Evolutionary conservation across 2,113 vertebrate species (phyloP).

Genomic region (Gadus chalcogrammus): DNA sequence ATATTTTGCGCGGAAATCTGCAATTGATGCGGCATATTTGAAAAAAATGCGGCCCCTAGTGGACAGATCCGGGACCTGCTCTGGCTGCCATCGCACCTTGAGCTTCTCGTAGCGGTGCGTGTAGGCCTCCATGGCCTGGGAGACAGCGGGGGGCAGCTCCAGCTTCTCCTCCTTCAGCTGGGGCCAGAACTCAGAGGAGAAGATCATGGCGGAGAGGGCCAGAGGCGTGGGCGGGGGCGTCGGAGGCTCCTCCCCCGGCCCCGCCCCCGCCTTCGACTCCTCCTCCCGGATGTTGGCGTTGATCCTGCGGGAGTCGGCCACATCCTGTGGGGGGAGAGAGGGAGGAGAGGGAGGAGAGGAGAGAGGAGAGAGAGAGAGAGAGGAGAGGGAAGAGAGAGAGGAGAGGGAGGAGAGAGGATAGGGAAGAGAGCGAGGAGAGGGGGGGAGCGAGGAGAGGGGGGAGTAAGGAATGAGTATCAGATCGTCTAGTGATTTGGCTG

Average conservation of each 20-base stretch:
- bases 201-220: conserved; percentile 84
- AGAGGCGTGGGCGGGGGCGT: conserved; percentile 55
- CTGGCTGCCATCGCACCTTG: conserved; percentile 73
- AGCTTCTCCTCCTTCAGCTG: conserved; percentile 95
- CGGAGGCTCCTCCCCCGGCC: conserved; percentile 74
- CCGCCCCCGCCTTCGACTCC: conserved; percentile 69
- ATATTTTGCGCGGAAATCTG: too few relatives aligned
- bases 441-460: background rate
- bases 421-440: background rate
- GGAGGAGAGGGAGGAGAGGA: background rate
- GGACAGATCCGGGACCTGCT: too few relatives aligned
- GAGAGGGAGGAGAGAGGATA: background rate
- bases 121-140: conserved; percentile 88
- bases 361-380: too few relatives aligned
- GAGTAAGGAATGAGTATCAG: background rate
- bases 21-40: too few relatives aligned
- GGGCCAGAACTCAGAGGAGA: conserved; percentile 98
- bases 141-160: conserved; percentile 83
- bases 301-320: conserved; percentile 93
- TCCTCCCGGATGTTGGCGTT: conserved; percentile 93
- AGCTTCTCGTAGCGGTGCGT: conserved; percentile 94
- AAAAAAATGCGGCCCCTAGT: too few relatives aligned
- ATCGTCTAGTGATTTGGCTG: background rate
- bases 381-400: too few relatives aligned
- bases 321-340: conserved; percentile 74